phyloP scores from a whole-genome alignment of 1,140 invertebrate species.

The Tetramorium simillimum region DNA sequence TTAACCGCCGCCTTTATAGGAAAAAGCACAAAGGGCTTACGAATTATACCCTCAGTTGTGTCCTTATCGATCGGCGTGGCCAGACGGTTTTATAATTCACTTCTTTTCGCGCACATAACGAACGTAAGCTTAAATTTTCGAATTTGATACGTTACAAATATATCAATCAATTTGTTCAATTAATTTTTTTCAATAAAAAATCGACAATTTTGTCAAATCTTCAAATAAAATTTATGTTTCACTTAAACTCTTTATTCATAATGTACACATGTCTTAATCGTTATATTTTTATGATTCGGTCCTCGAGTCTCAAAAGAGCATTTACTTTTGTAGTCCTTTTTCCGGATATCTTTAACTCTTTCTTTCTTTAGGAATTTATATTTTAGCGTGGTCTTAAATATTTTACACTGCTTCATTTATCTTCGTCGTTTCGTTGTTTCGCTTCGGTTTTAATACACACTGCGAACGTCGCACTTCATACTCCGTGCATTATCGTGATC shows the following conservation, averaged over 20 bases:
- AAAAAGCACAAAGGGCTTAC: conserved; percentile 8
- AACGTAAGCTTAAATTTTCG: background rate
- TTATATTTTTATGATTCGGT: background rate
- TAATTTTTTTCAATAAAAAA: background rate
- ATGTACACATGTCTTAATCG: background rate
- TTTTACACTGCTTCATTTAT: background rate
- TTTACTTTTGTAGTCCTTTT: background rate
- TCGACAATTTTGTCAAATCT: background rate
- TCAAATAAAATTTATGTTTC: background rate
- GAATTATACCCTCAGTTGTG: background rate
- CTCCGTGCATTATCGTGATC: conserved; percentile 11
- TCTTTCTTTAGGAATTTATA: background rate
- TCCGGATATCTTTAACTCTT: too few relatives aligned
- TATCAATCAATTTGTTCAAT: background rate
- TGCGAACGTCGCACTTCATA: background rate
- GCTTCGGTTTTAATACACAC: background rate
- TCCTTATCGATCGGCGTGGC: conserved; percentile 32
- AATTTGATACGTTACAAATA: background rate
- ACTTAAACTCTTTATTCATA: background rate
- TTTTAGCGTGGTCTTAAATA: background rate
- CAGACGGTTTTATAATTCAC: conserved; percentile 21
- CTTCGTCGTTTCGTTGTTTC: background rate
- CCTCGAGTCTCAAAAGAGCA: background rate
- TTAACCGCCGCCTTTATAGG: background rate
- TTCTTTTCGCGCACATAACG: background rate